phyloP scores from a whole-genome alignment of 2,797 vertebrate genomes.

The Coranthus polyacanthus region DNA sequence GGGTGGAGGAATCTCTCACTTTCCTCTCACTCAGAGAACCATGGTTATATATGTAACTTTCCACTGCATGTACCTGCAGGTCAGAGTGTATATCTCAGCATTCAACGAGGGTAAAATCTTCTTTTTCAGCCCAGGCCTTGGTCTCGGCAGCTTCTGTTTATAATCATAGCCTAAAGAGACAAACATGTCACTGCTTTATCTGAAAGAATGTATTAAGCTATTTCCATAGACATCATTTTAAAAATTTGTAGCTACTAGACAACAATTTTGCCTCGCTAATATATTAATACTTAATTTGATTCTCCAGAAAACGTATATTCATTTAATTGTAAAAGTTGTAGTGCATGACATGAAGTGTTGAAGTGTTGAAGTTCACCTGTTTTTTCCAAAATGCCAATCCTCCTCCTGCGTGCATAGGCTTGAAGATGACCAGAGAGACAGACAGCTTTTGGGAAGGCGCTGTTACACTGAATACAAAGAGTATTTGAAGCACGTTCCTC shows the following conservation, averaged over 20 bases:
- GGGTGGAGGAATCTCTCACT: background rate
- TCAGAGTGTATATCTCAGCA: conserved; percentile 93
- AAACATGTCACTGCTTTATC: conserved; percentile 34
- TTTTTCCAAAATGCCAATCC: conserved; percentile 89
- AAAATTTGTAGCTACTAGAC: too few species aligned
- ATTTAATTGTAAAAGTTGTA: too few species aligned
- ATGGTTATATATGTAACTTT: conserved; percentile 19
- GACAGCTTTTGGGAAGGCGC: conserved; percentile 89
- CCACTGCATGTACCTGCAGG: conserved; percentile 89
- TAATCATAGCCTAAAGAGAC: conserved; percentile 88
- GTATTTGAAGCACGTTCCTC: conserved; percentile 59
- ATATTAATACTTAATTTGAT: too few species aligned
- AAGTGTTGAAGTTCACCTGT: conserved; percentile 83
- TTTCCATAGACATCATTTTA: background rate
- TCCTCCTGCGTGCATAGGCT: conserved; percentile 91
- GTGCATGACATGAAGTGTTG: background rate
- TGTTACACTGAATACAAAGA: conserved; percentile 89
- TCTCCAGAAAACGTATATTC: too few species aligned
- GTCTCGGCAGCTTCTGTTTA: conserved; percentile 93
- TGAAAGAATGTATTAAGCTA: conserved; percentile 20
- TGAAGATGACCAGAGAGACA: conserved; percentile 90
- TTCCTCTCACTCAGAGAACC: background rate
- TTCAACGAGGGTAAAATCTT: conserved; percentile 89
- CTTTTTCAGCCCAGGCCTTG: conserved; percentile 92
- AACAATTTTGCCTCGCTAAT: too few species aligned